phyloP scores from a whole-genome alignment of 2,113 vertebrate species.

The Riparia riparia region DNA sequence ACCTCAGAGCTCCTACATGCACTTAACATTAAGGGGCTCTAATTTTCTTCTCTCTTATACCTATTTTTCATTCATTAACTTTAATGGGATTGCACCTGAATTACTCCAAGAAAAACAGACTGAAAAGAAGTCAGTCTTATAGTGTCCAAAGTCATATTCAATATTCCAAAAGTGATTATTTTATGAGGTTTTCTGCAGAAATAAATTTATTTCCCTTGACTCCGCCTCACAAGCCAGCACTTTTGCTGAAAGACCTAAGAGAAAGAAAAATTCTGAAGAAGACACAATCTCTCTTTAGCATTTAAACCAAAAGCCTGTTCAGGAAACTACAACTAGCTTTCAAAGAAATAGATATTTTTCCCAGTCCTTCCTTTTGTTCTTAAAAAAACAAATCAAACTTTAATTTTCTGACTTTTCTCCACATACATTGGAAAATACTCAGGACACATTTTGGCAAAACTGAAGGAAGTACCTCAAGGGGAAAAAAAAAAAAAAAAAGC shows the following conservation, averaged over 20 bases:
- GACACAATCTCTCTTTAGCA: neutral
- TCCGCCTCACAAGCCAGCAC: neutral
- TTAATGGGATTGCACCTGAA: neutral
- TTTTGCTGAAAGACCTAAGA: neutral
- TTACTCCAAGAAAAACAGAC: neutral
- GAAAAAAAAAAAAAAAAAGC: neutral
- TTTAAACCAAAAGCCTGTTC: neutral
- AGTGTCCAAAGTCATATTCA: neutral
- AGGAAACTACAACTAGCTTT: slow-evolving; percentile 9
- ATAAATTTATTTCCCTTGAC: neutral
- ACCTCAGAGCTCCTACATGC: neutral
- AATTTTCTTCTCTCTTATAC: neutral
- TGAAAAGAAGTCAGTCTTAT: neutral
- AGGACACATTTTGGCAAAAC: neutral
- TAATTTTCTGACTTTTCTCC: neutral
- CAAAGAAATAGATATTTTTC: neutral
- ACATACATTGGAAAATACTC: slow-evolving; percentile 1
- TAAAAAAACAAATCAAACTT: neutral
- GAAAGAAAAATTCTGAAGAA: neutral
- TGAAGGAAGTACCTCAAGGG: slow-evolving; percentile 4
- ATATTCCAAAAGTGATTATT: neutral
- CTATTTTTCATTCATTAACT: neutral
- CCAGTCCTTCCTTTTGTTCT: neutral
- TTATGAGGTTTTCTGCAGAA: neutral
- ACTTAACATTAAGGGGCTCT: neutral